Evolutionary conservation across 2,888 invertebrate species (phyloP).

Genomic region (Glyphotaelius pellucidus): DNA sequence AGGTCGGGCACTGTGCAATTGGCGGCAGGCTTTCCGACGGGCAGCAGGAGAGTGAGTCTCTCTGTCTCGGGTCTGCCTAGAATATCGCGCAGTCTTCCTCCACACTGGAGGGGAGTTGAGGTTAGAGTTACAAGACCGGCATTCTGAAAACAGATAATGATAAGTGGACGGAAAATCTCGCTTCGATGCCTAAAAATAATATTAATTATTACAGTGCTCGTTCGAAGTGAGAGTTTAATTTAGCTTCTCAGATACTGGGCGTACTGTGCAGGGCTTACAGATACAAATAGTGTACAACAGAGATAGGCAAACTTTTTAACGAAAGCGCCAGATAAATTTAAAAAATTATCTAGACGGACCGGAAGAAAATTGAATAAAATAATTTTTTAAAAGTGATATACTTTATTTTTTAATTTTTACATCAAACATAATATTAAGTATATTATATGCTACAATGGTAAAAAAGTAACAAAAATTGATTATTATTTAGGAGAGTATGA

Average conservation of each 20-base stretch:
- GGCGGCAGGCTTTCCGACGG: conserved; percentile 90
- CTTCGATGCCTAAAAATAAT: not conserved
- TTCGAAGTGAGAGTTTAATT: not conserved
- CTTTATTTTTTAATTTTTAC: too few species aligned
- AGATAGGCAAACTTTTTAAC: too few species aligned
- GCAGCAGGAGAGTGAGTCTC: conserved; percentile 88
- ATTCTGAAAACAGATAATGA: conserved; percentile 77
- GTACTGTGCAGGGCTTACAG: too few species aligned
- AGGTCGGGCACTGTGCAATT: conserved; percentile 88
- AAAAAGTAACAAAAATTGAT: too few species aligned
- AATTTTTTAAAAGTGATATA: too few species aligned
- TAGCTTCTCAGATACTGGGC: not conserved
- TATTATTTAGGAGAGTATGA: too few species aligned
- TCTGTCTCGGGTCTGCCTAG: conserved; percentile 89
- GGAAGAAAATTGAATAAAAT: too few species aligned
- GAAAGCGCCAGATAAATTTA: too few species aligned
- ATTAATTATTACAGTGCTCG: not conserved
- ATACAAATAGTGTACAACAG: too few species aligned
- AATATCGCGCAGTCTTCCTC: conserved; percentile 85
- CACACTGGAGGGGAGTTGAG: conserved; percentile 95
- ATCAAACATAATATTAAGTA: too few species aligned
- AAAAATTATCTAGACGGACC: too few species aligned
- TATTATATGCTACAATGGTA: too few species aligned
- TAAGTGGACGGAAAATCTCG: not conserved
- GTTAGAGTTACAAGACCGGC: conserved; percentile 92